Base-by-base conservation (phyloP, 1,140 invertebrate species). In the Acromyrmex echinatior region DNA sequence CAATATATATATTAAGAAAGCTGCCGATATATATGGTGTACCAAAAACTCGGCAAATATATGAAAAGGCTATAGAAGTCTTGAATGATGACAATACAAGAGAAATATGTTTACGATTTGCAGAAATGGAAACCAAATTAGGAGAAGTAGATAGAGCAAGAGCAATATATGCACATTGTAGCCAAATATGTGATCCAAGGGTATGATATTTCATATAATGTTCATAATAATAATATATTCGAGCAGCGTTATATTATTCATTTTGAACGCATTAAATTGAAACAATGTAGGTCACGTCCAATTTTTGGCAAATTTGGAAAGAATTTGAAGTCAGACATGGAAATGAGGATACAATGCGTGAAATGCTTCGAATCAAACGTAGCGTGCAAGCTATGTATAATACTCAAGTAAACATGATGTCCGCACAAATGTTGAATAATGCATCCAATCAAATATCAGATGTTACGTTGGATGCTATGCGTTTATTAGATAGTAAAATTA, bases 331-430 rank as follows among this genome's bases (percentile, higher is more conserved):
- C 56, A 97, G 98, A 68, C 99, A 99, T 96, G 99, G 99, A n/a
- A 99, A 99, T 96, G 99, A 99, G 95, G 99, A 99, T 92, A 99
- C 99, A 0, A 99, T 99, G 97, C 96, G 99, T 71, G 99, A 99
- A 96, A 99, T 99, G 99, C 96, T 99, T 87, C 96, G 99, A 93
- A 99, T 99, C 74, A 99, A 99, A 95, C 97, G 99, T 89, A 99
- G 98, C 93, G 98, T 99, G 0, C 98, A 99, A 96, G 99, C 99
- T 7, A 99, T 98, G 91, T 99, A 99, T 93, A 99, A 99, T 94
- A 99, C 98, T 7, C 98, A 99, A 96, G 97, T 98, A 18, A 99
- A 99, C 93, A 99, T 99, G 97, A 99, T 99, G 99, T 99, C 99
- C 31, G 98, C 99, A 6, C 99, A 99, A 94, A 99, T 99, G 97